Evolutionary conservation across 35 echinoderm and acorn worm genomes (phyloP), one percentile per base, ranked within the genome.

Genomic region (Patiria miniata): DNA sequence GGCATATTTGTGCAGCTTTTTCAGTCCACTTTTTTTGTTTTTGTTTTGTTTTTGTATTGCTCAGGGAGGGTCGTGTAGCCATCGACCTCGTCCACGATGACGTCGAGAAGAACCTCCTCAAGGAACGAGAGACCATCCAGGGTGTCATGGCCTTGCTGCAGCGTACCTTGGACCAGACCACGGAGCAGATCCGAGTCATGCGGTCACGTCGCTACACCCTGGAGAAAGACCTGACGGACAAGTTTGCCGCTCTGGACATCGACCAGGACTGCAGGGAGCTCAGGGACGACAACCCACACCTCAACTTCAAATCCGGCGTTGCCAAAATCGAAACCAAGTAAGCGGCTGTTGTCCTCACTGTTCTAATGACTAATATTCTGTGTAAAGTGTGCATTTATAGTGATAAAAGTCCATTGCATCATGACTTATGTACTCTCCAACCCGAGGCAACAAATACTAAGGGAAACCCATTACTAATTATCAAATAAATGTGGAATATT

Each of bases 241-340:
- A 99, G 78, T 99, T 99, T 86, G 78, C 56, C 0, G 92, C 96
- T 42, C 77, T 94, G 83, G 85, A 82, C 83, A 94, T 99, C 14
- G 96, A 99, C 77, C 86, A 94, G 69, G 90, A 92, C 55, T 99
- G 96, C 55, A 60, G 92, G 19, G 87, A 99, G 21, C 86, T 94
- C 22, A 73, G 92, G n/a, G 96, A 99, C 76, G 89, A 99, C 77
- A 88, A 94, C 57, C 87, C 96, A 23, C 78, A 68, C 32, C 39
- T 99, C 42, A 73, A 36, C 8, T 89, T 86, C 83, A 94, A 90
- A 73, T 80, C 68, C 8, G 86, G 86, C 53, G 89, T 87, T 40
- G 96, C 96, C 3, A 99, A 95, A 86, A 99, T 99, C 84, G 96
- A 92, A 83, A 94, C 92, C 78, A 99, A 99, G 96, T 99, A 86